phyloP scores from a whole-genome alignment of 2,113 vertebrate species.

The Oreochromis niloticus region DNA sequence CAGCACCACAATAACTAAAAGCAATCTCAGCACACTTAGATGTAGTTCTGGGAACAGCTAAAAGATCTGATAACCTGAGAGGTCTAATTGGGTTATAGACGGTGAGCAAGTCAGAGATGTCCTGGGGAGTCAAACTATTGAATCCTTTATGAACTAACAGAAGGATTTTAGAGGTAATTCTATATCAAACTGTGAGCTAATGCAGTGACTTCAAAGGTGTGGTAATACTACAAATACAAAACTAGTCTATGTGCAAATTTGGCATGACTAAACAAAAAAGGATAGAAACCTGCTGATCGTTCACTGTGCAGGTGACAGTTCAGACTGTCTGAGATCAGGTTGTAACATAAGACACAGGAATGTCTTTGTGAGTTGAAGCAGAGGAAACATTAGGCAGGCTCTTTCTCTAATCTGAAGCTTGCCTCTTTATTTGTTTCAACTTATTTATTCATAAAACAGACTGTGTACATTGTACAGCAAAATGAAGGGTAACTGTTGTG shows the following conservation, averaged over 20 bases:
- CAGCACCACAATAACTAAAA: not conserved
- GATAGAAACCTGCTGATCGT: not conserved
- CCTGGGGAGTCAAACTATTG: not conserved
- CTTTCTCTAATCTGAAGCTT: not conserved
- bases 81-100: not conserved
- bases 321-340: not conserved
- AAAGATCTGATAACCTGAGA: not conserved
- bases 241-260: not conserved
- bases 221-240: not conserved
- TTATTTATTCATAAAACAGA: not conserved
- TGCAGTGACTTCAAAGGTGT: not conserved
- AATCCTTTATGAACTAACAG: not conserved
- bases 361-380: not conserved
- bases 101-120: not conserved
- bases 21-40: not conserved
- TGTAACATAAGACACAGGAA: not conserved
- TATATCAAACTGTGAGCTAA: not conserved
- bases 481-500: not conserved
- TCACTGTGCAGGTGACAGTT: not conserved
- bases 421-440: not conserved
- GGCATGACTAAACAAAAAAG: not conserved
- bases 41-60: not conserved
- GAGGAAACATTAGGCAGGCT: not conserved
- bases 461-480: not conserved
- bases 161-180: not conserved